Evolutionary conservation across 2,113 vertebrate genomes (phyloP).

Genomic region (Chamaetylas fuelleborni): DNA sequence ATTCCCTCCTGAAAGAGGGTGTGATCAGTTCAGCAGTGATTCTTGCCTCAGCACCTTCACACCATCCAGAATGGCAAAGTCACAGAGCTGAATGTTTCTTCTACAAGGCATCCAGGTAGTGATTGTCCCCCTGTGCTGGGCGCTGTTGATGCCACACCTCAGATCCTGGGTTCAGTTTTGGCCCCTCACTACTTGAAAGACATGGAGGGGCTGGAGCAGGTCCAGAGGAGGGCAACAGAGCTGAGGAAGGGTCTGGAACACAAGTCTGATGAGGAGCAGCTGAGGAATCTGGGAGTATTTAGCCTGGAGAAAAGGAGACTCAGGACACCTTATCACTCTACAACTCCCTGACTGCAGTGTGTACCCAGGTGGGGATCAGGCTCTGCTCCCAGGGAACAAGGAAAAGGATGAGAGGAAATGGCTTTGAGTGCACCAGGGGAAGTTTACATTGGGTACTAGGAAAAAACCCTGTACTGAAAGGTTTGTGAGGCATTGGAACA

Average conservation of each 20-base stretch:
- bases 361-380: not conserved
- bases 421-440: not conserved
- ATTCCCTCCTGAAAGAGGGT: not conserved
- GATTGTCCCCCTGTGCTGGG: not conserved
- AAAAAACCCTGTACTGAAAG: not conserved
- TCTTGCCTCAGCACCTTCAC: not conserved
- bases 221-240: not conserved
- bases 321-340: too few relatives aligned
- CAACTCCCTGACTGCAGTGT: not conserved
- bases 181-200: not conserved
- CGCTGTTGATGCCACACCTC: not conserved
- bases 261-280: not conserved
- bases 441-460: not conserved
- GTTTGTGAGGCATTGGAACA: not conserved
- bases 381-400: not conserved
- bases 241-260: not conserved
- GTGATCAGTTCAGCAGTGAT: not conserved
- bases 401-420: fast-evolving
- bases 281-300: not conserved
- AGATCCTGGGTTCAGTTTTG: not conserved
- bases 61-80: not conserved
- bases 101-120: not conserved
- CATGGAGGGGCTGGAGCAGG: fast-evolving
- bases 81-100: not conserved
- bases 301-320: not conserved